Evolutionary conservation across 2,113 vertebrate species (phyloP).

Genomic region (Albula goreensis): DNA sequence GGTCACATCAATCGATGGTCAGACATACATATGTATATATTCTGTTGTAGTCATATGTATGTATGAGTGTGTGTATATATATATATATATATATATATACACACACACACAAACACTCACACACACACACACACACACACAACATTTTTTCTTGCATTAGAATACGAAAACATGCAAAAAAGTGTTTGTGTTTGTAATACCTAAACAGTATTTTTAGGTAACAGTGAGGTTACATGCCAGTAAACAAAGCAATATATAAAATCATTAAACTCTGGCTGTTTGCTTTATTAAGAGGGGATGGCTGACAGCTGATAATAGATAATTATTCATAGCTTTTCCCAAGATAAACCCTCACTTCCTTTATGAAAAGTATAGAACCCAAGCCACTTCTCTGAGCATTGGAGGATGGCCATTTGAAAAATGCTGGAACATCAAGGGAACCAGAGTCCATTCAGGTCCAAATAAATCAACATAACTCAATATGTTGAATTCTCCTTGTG

Average conservation of each 20-base stretch:
- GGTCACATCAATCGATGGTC: background rate
- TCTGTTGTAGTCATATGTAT: too few relatives aligned
- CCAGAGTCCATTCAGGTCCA: background rate
- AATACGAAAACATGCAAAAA: too few relatives aligned
- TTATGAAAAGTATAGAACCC: background rate
- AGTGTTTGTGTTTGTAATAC: too few relatives aligned
- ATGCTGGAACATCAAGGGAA: slow-evolving; percentile 13
- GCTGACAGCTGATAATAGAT: background rate
- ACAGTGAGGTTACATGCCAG: too few relatives aligned
- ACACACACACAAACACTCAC: too few relatives aligned
- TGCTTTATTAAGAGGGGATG: background rate
- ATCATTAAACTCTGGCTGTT: background rate
- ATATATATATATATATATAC: too few relatives aligned
- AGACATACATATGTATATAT: too few relatives aligned
- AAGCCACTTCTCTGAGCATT: background rate
- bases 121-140: too few relatives aligned
- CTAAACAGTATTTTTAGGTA: too few relatives aligned
- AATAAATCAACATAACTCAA: slow-evolving; percentile 42
- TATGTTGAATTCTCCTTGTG: slow-evolving; percentile 27
- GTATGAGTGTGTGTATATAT: too few relatives aligned
- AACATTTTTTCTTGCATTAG: too few relatives aligned
- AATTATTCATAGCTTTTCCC: background rate
- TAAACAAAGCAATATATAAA: background rate
- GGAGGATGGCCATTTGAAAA: background rate
- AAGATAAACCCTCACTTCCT: background rate